These are phyloP conservation scores for Sylvilagus floridanus DNA, from an alignment of 2,797 vertebrate genomes.

Conservation along the genomic window DNA sequence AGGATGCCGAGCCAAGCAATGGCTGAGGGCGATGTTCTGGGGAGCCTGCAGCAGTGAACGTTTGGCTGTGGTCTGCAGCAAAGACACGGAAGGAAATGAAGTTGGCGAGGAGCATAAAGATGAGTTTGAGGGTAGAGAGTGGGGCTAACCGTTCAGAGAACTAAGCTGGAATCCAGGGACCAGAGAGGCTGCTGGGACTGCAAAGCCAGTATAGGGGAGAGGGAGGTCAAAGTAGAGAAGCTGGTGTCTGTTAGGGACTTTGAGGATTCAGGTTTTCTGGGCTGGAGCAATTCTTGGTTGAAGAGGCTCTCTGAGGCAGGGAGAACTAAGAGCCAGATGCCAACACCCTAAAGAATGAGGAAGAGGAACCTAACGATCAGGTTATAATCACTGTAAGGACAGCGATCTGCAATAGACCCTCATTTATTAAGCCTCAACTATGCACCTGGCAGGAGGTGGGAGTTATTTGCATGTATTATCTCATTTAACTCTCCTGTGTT, in stretches of 20 bases:
- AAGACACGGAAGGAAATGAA: neutral
- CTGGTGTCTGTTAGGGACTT: neutral
- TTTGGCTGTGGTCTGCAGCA: neutral
- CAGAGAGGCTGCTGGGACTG: neutral
- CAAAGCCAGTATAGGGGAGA: neutral
- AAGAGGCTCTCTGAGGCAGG: neutral
- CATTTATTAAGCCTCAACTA: neutral
- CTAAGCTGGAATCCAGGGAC: neutral
- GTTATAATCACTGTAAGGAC: neutral
- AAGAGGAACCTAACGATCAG: conserved; percentile 12
- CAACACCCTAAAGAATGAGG: neutral
- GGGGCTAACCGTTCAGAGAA: neutral
- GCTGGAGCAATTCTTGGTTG: neutral
- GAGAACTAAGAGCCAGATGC: neutral
- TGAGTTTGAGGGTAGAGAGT: neutral
- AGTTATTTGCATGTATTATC: neutral
- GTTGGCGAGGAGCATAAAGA: neutral
- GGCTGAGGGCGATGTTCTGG: neutral
- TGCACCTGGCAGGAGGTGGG: neutral
- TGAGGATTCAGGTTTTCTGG: neutral
- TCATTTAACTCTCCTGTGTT: neutral
- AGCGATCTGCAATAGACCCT: neutral
- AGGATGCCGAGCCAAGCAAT: neutral
- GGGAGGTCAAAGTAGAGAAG: neutral
- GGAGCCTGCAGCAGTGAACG: neutral